These are phyloP conservation scores for Sitophilus oryzae DNA, from an alignment of 1,140 invertebrate genomes.

Conservation along the genomic window DNA sequence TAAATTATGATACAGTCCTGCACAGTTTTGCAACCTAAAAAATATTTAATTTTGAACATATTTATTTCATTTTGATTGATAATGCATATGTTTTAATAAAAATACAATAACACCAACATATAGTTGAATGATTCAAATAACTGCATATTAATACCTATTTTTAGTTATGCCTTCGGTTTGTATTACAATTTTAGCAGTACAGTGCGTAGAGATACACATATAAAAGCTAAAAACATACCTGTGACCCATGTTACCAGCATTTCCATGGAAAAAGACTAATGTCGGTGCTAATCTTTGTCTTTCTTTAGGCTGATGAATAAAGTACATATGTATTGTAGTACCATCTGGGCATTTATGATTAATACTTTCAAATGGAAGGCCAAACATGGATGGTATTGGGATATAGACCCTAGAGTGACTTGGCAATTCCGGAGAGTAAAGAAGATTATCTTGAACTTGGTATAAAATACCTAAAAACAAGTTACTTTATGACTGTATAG, in stretches of 20 bases:
- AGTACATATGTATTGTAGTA: conserved; percentile 76
- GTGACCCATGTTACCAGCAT: conserved; percentile 95
- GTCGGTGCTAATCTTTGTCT: conserved; percentile 63
- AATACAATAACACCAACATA: too few species aligned
- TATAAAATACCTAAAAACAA: conserved; percentile 66
- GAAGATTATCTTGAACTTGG: conserved; percentile 74
- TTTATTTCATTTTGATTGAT: too few species aligned
- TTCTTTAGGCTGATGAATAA: conserved; percentile 72
- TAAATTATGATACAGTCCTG: conserved; percentile 72
- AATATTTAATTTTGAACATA: too few species aligned
- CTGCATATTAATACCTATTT: too few species aligned
- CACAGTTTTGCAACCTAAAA: conserved; percentile 62
- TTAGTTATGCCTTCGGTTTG: too few species aligned
- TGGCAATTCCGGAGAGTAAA: conserved; percentile 86
- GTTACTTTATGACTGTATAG: neutral
- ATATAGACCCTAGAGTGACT: conserved; percentile 81
- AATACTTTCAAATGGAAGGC: conserved; percentile 79
- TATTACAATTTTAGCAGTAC: too few species aligned
- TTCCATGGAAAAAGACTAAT: conserved; percentile 88
- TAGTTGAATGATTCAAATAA: too few species aligned
- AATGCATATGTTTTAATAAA: too few species aligned
- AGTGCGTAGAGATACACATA: too few species aligned
- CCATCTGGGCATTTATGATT: conserved; percentile 73
- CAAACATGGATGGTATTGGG: conserved; percentile 73
- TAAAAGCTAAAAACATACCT: too few species aligned